Conservation (phyloP, 2,888 invertebrate species). For the Mycalesis mineus region DNA sequence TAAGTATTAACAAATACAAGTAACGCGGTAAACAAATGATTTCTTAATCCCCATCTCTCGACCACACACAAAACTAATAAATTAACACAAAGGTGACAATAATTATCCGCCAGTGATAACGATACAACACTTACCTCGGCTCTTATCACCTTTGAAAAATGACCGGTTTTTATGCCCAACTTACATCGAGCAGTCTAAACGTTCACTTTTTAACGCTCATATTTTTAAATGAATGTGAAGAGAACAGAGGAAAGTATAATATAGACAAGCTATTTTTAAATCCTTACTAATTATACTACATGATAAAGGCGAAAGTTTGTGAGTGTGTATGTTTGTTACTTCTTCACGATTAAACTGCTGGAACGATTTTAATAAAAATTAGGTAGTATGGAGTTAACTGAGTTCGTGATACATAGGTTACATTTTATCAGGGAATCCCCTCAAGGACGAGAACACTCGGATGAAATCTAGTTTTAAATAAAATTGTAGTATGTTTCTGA, state of each 20-base stretch:
- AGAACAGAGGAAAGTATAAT: too few species aligned
- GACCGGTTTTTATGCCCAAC: conserved; percentile 13
- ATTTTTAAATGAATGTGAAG: too few species aligned
- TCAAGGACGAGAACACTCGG: too few species aligned
- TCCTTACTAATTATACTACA: background rate
- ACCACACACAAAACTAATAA: conserved; percentile 39
- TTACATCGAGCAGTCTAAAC: background rate
- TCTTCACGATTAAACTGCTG: too few species aligned
- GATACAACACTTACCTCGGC: conserved; percentile 26
- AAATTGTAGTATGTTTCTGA: too few species aligned
- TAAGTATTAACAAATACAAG: background rate
- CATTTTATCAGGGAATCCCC: too few species aligned
- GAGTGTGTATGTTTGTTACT: background rate
- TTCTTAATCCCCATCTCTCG: conserved; percentile 23
- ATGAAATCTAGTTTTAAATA: too few species aligned
- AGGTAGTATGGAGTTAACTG: too few species aligned
- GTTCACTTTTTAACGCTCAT: background rate
- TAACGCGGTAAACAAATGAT: conserved; percentile 15
- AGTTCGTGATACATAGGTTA: too few species aligned
- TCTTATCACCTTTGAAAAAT: conserved; percentile 31
- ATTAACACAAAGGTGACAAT: conserved; percentile 36
- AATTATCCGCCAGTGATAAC: conserved; percentile 35
- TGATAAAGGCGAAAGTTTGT: background rate
- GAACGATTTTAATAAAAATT: background rate
- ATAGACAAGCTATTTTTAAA: background rate